Percentiles rank a stretch among this genome's conserved stretches.
These are phyloP conservation scores for Eumerus sabulonum DNA, from an alignment of 2,888 invertebrate species.

Conservation along the genomic window DNA sequence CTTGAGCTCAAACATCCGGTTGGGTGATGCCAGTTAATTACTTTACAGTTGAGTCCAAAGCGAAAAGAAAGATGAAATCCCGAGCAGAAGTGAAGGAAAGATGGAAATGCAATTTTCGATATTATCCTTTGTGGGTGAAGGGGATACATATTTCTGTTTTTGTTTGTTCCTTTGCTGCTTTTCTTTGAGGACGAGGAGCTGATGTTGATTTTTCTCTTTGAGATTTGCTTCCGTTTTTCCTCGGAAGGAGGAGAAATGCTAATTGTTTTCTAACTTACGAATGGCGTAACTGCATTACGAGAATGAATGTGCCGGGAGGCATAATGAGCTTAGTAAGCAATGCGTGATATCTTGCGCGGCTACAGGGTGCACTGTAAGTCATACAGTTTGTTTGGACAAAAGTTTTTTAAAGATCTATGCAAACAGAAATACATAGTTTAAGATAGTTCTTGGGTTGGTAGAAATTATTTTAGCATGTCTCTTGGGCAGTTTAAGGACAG, in stretches of 20 bases:
- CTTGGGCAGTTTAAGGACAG: too few relatives aligned
- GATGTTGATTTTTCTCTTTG: too few relatives aligned
- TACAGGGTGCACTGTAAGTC: slow-evolving; percentile 15
- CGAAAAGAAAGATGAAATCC: slow-evolving; percentile 30
- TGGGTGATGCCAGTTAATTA: slow-evolving; percentile 63
- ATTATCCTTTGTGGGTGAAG: slow-evolving; percentile 8
- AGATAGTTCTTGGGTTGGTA: too few relatives aligned
- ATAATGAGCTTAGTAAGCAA: not conserved
- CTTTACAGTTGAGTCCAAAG: slow-evolving; percentile 54
- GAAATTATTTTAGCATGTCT: too few relatives aligned
- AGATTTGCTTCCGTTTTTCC: too few relatives aligned
- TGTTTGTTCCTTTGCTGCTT: too few relatives aligned
- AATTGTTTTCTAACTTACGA: slow-evolving; percentile 29
- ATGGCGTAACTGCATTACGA: slow-evolving; percentile 17
- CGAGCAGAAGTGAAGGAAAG: slow-evolving; percentile 1
- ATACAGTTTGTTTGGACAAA: too few relatives aligned
- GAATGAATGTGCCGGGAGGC: slow-evolving; percentile 3
- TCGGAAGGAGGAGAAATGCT: slow-evolving; percentile 7
- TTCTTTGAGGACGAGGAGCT: too few relatives aligned
- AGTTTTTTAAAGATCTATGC: too few relatives aligned
- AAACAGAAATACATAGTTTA: too few relatives aligned
- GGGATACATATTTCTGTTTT: too few relatives aligned
- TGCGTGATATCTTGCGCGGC: too few relatives aligned
- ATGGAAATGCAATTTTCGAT: slow-evolving; percentile 57
- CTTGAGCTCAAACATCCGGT: slow-evolving; percentile 42